A percentile compares a stretch with the other conserved stretches of the same genome.
Evolutionary conservation across 2,797 vertebrate genomes (phyloP).

Genomic region (Acropternis orthonyx): DNA sequence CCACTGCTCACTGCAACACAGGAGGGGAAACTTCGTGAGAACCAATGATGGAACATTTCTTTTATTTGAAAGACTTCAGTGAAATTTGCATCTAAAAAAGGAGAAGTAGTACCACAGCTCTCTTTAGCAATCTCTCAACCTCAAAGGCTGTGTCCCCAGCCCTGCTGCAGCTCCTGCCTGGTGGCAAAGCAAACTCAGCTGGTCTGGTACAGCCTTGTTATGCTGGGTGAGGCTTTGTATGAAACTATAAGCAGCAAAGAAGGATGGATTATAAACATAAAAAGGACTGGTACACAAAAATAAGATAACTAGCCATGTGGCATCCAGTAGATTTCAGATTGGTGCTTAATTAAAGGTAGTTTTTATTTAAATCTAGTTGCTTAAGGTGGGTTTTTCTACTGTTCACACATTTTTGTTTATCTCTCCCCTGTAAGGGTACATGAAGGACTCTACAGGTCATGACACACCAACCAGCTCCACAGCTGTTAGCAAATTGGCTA

Average conservation of each 20-base stretch:
- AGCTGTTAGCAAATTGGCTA: not conserved
- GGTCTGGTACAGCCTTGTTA: accelerated
- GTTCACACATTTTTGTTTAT: not conserved
- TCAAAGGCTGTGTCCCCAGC: accelerated
- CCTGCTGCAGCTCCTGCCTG: not conserved
- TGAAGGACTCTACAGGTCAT: not conserved
- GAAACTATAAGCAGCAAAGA: not conserved
- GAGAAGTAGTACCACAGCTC: not conserved
- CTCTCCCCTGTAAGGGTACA: accelerated
- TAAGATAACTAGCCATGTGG: not conserved
- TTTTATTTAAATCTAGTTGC: not conserved
- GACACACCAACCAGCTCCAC: not conserved
- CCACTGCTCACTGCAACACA: constrained; percentile 72
- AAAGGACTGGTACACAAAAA: not conserved
- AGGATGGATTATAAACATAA: not conserved
- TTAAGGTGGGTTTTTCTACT: not conserved
- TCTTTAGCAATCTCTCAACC: not conserved
- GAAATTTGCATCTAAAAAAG: not conserved
- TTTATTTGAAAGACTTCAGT: not conserved
- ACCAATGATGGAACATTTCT: not conserved
- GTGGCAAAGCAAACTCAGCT: not conserved
- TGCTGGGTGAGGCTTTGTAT: not conserved
- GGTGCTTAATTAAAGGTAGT: not conserved
- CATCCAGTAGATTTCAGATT: not conserved
- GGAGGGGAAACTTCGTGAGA: not conserved